These are phyloP conservation scores for Myopa testacea DNA, from an alignment of 2,888 invertebrate genomes.

Conservation along the genomic window DNA sequence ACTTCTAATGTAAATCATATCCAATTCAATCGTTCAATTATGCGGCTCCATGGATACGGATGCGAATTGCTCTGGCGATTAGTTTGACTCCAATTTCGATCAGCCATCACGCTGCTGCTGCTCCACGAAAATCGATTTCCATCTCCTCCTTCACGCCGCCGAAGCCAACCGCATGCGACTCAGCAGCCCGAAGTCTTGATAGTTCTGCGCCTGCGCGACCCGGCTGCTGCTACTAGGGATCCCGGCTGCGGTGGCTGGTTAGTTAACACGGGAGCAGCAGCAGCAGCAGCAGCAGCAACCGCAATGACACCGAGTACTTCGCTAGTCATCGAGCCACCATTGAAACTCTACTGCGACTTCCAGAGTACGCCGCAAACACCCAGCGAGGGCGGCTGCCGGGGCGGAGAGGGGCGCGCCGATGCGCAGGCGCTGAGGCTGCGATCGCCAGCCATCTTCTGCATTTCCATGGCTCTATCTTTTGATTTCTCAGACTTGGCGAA, in stretches of 20 bases:
- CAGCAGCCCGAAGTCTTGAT: constrained; percentile 1
- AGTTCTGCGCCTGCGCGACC: neutral
- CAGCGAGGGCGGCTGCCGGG: neutral
- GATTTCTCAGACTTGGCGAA: neutral
- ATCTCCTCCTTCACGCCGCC: neutral
- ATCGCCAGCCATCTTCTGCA: neutral
- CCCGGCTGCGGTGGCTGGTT: neutral
- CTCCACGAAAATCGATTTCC: neutral
- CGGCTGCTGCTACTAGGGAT: neutral
- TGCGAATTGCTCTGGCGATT: neutral
- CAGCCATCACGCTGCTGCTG: neutral
- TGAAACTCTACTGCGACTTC: constrained; percentile 5
- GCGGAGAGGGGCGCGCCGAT: neutral
- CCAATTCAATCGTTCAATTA: too few relatives aligned
- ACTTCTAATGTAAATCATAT: too few relatives aligned
- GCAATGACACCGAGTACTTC: neutral
- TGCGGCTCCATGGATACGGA: neutral
- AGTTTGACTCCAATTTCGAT: neutral
- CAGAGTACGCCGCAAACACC: neutral
- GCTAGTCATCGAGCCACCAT: constrained; percentile 18
- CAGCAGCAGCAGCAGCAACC: neutral
- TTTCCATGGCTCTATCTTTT: neutral
- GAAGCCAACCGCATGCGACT: neutral
- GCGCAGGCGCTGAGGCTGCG: neutral
- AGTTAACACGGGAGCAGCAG: constrained; percentile 5